These are phyloP conservation scores for Cyphomyrus plagiostoma DNA, from an alignment of 2,113 vertebrate species.

Conservation along the genomic window DNA sequence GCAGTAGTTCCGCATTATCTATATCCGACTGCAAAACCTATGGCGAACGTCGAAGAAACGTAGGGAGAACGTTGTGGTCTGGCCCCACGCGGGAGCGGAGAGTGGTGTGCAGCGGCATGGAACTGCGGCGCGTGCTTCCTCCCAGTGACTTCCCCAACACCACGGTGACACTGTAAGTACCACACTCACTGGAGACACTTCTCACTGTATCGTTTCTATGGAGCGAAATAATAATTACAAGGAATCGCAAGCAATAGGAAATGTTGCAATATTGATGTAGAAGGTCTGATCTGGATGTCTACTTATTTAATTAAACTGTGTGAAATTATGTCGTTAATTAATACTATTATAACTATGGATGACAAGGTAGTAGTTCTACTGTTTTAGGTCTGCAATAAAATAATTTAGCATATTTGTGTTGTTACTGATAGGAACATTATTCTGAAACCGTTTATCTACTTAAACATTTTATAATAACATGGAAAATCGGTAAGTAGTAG, in stretches of 20 bases:
- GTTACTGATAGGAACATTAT: neutral
- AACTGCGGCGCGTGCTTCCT: constrained; percentile 71
- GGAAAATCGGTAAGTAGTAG: neutral
- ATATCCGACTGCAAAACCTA: constrained; percentile 51
- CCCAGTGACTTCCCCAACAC: constrained; percentile 75
- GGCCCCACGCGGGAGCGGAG: constrained; percentile 55
- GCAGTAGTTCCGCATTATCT: constrained; percentile 22
- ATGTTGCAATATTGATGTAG: neutral
- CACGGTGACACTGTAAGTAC: constrained; percentile 89
- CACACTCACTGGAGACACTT: neutral
- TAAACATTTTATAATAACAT: neutral
- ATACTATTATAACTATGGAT: neutral
- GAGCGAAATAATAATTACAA: neutral
- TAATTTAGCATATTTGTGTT: neutral
- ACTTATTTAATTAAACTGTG: neutral
- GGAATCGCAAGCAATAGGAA: neutral
- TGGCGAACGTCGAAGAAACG: constrained; percentile 41
- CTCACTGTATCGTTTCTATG: neutral
- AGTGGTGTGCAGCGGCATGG: constrained; percentile 85
- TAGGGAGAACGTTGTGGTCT: constrained; percentile 40
- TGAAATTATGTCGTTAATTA: neutral
- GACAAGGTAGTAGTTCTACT: neutral
- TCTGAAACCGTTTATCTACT: neutral
- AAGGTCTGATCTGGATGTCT: neutral
- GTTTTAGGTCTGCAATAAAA: neutral